phyloP scores from a whole-genome alignment of 2,888 invertebrate genomes.

The Pseudanteris insignis region DNA sequence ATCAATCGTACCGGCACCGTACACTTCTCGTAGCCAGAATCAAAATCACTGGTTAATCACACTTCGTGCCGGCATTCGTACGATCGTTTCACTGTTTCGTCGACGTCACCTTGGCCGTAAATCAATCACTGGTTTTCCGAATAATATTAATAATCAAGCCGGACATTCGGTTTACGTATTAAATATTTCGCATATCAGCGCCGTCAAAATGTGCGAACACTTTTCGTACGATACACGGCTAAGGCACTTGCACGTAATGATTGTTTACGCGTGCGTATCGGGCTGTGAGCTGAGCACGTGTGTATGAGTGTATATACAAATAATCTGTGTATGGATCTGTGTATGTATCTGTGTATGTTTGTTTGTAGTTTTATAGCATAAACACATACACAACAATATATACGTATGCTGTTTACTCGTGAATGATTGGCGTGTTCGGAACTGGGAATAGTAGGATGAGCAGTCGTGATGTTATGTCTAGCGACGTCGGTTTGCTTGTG shows the following conservation, averaged over 20 bases:
- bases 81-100: too few species aligned
- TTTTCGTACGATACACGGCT: conserved; percentile 24
- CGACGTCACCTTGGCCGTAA: too few species aligned
- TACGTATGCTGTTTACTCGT: conserved; percentile 4
- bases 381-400: conserved; percentile 7
- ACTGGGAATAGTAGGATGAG: conserved; percentile 20
- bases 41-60: too few species aligned
- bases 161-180: too few species aligned
- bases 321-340: conserved; percentile 4
- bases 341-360: conserved; percentile 27
- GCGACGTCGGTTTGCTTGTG: conserved; percentile 23
- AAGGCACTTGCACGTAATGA: conserved; percentile 39
- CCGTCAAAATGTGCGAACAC: not conserved
- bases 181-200: too few species aligned
- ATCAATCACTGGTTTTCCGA: too few species aligned
- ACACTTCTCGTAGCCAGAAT: too few species aligned
- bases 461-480: conserved; percentile 33
- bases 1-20: too few species aligned
- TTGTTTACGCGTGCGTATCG: conserved; percentile 46
- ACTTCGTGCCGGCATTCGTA: too few species aligned
- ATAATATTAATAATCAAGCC: too few species aligned
- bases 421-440: conserved; percentile 36
- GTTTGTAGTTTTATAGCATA: conserved; percentile 16
- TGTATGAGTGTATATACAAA: conserved; percentile 4
- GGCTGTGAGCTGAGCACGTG: too few species aligned